Evolutionary conservation across 1,140 invertebrate species (phyloP), one percentile per base, ranked within the genome.

Genomic region (Lasioglossum albipes): DNA sequence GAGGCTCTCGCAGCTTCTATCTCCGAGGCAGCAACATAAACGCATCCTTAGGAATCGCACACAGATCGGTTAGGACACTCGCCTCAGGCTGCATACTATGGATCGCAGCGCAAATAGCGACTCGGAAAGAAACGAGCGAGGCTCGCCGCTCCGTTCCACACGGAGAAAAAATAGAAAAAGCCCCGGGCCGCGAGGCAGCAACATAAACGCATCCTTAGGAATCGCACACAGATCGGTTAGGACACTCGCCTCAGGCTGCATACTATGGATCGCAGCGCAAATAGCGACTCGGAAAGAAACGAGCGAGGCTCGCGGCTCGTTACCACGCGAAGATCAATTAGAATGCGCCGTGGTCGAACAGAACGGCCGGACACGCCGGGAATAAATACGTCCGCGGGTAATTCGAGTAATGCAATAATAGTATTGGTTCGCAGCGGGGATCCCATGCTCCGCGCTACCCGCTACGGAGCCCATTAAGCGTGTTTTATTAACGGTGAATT

Each of bases 291-390:
- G 52, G 75, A 12, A n/a, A 7, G 18, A 45, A 69, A 59, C 36
- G 59, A 45, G 59, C 20, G 45, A 71, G 68, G 22, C 2, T 5
- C 18, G 57, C 7, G 57, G 27, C 57, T 78, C 68, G 75, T 77
- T 77, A 52, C 66, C n/a, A n/a, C 10, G 57, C 31, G 27, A 69
- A 36, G 75, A 72, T 77, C 75, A 71, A 78, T 78, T 78, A 78
- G 75, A 78, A 78, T 71, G 68, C 31, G 57, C 45, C 16, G 22
- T 1, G 10, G 54, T 22, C 75, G 59, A 71, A 78, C 45, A 12
- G n/a, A 18, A 45, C 20, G 10, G 2, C 16, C 52, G 20, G 7
- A 6, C 3, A 42, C 59, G 12, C 18, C 0, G 31, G 27, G 20
- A 42, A 72, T 61, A n/a, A 78, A 71, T 52, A 59, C 68, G 18